Evolutionary conservation across 2,888 invertebrate genomes (phyloP).

Genomic region (Spialia ferax): DNA sequence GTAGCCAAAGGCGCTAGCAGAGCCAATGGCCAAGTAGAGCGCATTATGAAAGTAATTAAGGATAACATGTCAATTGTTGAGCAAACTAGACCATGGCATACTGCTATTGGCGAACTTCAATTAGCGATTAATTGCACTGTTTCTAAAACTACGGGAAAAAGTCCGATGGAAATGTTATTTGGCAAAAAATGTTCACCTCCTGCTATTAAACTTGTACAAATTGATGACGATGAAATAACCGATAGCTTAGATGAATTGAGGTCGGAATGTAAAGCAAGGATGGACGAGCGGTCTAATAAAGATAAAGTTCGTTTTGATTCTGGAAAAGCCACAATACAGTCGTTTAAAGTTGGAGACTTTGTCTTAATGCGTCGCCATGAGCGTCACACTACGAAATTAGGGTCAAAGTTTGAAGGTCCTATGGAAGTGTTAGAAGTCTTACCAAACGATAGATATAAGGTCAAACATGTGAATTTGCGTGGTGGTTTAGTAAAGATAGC

Average conservation of each 20-base stretch:
- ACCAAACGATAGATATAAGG: not conserved
- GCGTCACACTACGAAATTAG: slow-evolving; percentile 24
- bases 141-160: slow-evolving; percentile 40
- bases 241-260: not conserved
- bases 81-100: slow-evolving; percentile 30
- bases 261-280: not conserved
- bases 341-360: slow-evolving; percentile 30
- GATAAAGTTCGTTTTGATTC: not conserved
- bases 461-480: slow-evolving; percentile 1
- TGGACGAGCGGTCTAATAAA: slow-evolving; percentile 1
- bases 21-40: slow-evolving; percentile 41
- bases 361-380: slow-evolving; percentile 28
- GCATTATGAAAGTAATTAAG: slow-evolving; percentile 40
- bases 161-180: slow-evolving; percentile 26
- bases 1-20: slow-evolving; percentile 41
- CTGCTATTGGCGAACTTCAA: slow-evolving; percentile 40
- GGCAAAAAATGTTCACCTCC: not conserved
- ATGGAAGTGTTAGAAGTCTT: not conserved
- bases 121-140: slow-evolving; percentile 44
- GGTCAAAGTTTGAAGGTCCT: slow-evolving; percentile 1
- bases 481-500: not conserved
- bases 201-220: not conserved
- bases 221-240: not conserved
- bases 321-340: slow-evolving; percentile 21
- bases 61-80: slow-evolving; percentile 41